Evolutionary conservation across 2,888 invertebrate species (phyloP).

Genomic region (Hydropsyche betteni): DNA sequence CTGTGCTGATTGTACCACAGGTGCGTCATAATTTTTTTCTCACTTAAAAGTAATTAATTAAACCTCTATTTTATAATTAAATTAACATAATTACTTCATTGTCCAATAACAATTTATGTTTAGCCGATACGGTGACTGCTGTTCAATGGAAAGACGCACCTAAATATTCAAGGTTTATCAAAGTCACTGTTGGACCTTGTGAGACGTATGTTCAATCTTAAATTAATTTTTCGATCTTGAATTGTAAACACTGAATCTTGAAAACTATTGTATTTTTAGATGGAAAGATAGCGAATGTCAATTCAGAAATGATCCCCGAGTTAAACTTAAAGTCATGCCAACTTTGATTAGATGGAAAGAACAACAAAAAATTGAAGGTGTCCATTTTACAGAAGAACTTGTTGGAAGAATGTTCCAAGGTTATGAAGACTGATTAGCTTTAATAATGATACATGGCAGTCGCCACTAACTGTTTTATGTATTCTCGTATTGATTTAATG

Average conservation of each 20-base stretch:
- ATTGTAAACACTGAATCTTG: conserved; percentile 29
- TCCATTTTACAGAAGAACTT: conserved; percentile 75
- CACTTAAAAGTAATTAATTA: background rate
- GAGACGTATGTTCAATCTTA: conserved; percentile 69
- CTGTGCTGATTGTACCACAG: conserved; percentile 89
- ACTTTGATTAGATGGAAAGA: conserved; percentile 83
- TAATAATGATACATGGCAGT: background rate
- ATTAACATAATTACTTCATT: too few relatives aligned
- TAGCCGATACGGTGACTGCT: conserved; percentile 83
- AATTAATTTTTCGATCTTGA: conserved; percentile 51
- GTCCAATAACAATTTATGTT: too few relatives aligned
- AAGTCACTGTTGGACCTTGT: conserved; percentile 82
- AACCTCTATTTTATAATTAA: too few relatives aligned
- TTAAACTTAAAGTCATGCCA: conserved; percentile 81
- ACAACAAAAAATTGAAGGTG: conserved; percentile 81
- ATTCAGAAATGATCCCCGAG: conserved; percentile 79
- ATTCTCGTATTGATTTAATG: too few relatives aligned
- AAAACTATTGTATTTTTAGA: conserved; percentile 59
- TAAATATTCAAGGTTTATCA: conserved; percentile 72
- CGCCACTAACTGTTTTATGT: too few relatives aligned
- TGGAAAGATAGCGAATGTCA: conserved; percentile 87
- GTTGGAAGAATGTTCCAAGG: conserved; percentile 84
- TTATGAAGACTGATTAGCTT: conserved; percentile 63
- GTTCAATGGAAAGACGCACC: conserved; percentile 70
- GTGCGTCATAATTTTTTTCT: conserved; percentile 61